These are phyloP conservation scores for Pandemis heparana DNA, from an alignment of 2,888 invertebrate species.

Conservation along the genomic window DNA sequence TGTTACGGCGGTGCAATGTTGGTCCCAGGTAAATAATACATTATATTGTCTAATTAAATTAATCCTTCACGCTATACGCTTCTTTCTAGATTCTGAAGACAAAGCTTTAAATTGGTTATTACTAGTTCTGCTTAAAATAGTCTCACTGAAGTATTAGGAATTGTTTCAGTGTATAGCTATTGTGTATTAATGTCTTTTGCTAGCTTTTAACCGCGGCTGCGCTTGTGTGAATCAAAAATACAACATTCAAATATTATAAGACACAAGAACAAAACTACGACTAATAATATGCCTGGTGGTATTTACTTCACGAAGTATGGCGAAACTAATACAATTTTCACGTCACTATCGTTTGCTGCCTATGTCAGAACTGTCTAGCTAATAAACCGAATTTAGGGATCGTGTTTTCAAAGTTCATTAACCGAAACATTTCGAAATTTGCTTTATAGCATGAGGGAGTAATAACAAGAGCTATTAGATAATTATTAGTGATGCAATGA, in stretches of 20 bases:
- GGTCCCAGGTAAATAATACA: conserved; percentile 33
- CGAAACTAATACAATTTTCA: conserved; percentile 14
- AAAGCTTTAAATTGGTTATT: not conserved
- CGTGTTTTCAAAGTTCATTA: conserved; percentile 5
- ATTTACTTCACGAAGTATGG: not conserved
- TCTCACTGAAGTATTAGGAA: no score
- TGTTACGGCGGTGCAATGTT: conserved; percentile 36
- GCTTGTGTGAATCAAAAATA: no score
- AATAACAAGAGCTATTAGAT: conserved; percentile 26
- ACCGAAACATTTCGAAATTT: not conserved
- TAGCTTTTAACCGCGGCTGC: no score
- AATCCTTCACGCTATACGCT: conserved; percentile 35
- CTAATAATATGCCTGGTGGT: not conserved
- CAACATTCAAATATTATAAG: no score
- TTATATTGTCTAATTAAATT: conserved; percentile 40
- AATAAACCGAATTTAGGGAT: not conserved
- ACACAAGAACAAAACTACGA: not conserved
- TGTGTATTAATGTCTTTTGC: no score
- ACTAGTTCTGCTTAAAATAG: no score
- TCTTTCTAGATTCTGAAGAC: conserved; percentile 27
- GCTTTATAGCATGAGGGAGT: not conserved
- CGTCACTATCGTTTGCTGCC: conserved; percentile 10
- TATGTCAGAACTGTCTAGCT: not conserved
- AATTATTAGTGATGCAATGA: no score
- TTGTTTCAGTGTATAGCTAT: no score